Conservation (phyloP, 2,113 vertebrate species). For the Lophius piscatorius region DNA sequence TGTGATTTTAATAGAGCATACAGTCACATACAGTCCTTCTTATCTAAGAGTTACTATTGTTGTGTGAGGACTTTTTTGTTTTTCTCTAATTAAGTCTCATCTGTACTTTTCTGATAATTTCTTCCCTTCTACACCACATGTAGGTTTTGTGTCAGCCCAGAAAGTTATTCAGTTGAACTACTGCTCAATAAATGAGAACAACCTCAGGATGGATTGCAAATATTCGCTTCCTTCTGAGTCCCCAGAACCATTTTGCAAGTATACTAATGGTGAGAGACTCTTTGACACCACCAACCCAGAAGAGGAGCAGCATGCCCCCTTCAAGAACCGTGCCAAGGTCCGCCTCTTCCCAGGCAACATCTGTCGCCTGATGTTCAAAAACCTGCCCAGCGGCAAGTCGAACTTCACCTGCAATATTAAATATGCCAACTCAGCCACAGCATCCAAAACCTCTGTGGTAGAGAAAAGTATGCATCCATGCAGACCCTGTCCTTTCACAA, state of each 20-base stretch:
- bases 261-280: slow-evolving; percentile 58
- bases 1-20: no score
- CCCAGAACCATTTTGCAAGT: slow-evolving; percentile 65
- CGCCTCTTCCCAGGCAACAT: slow-evolving; percentile 46
- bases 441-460: slow-evolving; percentile 44
- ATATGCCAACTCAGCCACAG: slow-evolving; percentile 12
- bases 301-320: slow-evolving; percentile 54
- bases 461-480: slow-evolving; percentile 71
- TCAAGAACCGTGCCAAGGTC: slow-evolving; percentile 61
- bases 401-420: slow-evolving; percentile 75
- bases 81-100: no score
- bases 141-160: slow-evolving; percentile 73
- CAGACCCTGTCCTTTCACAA: slow-evolving; percentile 21
- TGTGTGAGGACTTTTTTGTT: no score
- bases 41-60: no score
- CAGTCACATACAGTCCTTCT: no score
- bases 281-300: slow-evolving; percentile 64
- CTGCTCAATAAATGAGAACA: slow-evolving; percentile 68
- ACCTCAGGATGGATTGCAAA: slow-evolving; percentile 74
- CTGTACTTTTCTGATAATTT: no score
- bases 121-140: not conserved
- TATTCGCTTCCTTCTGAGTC: slow-evolving; percentile 50
- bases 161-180: slow-evolving; percentile 60
- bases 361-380: slow-evolving; percentile 69
- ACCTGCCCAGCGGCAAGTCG: slow-evolving; percentile 57